Evolutionary conservation across 1,140 invertebrate genomes (phyloP).

Genomic region (Trichonephila inaurata): DNA sequence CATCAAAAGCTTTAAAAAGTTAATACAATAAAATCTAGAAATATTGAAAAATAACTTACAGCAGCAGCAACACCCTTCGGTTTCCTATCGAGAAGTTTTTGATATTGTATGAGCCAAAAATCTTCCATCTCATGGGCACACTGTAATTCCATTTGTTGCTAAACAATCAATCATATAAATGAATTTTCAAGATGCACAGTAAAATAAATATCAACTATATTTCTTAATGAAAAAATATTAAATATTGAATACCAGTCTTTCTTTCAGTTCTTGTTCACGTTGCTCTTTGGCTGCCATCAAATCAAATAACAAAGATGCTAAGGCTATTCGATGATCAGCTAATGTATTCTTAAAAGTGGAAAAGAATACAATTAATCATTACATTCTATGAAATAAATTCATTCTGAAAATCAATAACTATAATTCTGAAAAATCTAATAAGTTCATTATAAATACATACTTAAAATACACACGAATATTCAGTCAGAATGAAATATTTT

Average conservation of each 20-base stretch:
- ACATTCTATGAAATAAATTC: too few relatives aligned
- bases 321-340: conserved; percentile 76
- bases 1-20: too few relatives aligned
- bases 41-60: conserved; percentile 15
- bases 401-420: too few relatives aligned
- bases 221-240: background rate
- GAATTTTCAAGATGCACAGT: background rate
- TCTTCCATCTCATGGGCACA: conserved; percentile 74
- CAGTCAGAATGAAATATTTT: too few relatives aligned
- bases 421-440: too few relatives aligned
- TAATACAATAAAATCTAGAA: too few relatives aligned
- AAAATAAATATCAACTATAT: background rate
- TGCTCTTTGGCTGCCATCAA: conserved; percentile 74
- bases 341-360: conserved; percentile 68
- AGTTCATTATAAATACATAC: too few relatives aligned
- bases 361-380: background rate
- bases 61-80: conserved; percentile 69
- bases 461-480: too few relatives aligned
- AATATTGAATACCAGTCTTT: conserved; percentile 63
- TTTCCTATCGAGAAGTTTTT: conserved; percentile 77
- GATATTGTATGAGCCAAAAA: conserved; percentile 78
- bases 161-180: background rate
- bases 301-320: conserved; percentile 71
- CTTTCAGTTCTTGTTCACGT: conserved; percentile 75
- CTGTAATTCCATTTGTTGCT: conserved; percentile 76